Base-by-base conservation (phyloP, 2,797 vertebrate species). In the Gallinago solitaria region DNA sequence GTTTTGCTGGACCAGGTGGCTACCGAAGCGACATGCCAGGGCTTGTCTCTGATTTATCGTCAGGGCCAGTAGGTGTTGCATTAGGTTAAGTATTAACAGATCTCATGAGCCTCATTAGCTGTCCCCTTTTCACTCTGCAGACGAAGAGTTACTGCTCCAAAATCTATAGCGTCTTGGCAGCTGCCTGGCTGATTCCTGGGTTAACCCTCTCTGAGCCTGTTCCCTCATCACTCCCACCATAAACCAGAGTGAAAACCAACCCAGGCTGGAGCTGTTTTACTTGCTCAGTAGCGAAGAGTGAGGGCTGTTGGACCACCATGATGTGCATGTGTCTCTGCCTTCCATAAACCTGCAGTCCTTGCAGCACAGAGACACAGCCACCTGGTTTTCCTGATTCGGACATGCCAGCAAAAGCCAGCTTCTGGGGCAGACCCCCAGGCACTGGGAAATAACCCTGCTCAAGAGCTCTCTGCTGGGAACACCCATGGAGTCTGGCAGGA, bases 91-190 rank as follows among this genome's bases (percentile, higher is more conserved):
- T 87, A 96, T 96, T 96, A 97, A 94, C 96, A 93, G 96, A 96
- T 95, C 97, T 97, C 97, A 90, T 93, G 97, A 95, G 97, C 89
- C 97, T 95, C 95, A 92, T 97, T 97, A 97, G 87, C 97, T 93
- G 94, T 96, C 94, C 93, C 86, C 89, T 95, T 94, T 94, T 90
- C 94, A 92, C 76, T 95, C 91, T 60, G 76, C 71, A 91, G 70
- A 65, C 17, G 14, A 92, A 94, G 94, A 97, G 92, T 93, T 96
- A 90, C 94, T 93, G 92, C 95, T 97, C 89, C 95, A 89, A 97
- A 96, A 97, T 93, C 95, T 86, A 96, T 93, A 97, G 96, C 6
- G 47, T 75, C 50, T 93, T 95, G 95, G 95, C 96, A 96, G 96
- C 93, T 81, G 87, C 73, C 95, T 95, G 95, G 87, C 93, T 83